Evolutionary conservation across 2,888 invertebrate species (phyloP), one percentile per base, ranked within the genome.

Genomic region (Osedax fenrisi): DNA sequence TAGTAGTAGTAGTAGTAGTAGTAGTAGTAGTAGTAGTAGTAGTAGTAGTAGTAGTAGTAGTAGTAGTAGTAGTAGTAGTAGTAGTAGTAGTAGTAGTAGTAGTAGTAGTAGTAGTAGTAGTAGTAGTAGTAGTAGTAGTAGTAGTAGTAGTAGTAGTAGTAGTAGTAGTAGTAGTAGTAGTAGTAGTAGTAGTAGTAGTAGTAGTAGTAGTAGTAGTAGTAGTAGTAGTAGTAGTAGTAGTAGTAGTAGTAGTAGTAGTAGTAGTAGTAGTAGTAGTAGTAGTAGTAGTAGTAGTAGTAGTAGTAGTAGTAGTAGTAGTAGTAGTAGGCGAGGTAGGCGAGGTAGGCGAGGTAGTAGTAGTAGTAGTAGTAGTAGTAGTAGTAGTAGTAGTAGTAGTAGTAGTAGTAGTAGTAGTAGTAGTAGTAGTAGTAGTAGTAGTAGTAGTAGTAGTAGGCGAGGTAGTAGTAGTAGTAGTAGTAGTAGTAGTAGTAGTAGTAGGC

Each of bases 311-410:
- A 41, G 41, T 41, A 41, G 41, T 41, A 41, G 41, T 41, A 41
- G 41, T 41, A 41, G 41, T 41, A 41, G 41, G 5, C 5, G 41
- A 5, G 17, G 41, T 41, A 41, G 41, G 10, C 5, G 41, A 10
- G 17, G 41, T 17, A 41, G 41, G 5, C 5, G 41, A 5, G 17
- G 41, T 41, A 41, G 41, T 41, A 41, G 41, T 41, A 41, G 17
- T 41, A 41, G 41, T 41, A 41, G 17, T 41, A 41, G 41, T 41
- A 41, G 41, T 41, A 41, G 41, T 41, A 41, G 41, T 69, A 69
- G 69, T 69, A 41, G 41, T 41, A 41, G 41, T 41, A 41, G 41
- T 41, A 41, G 41, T 41, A 41, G 41, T 41, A 41, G 41, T 41
- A 41, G 41, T 69, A 69, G 41, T 41, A 41, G 41, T 41, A 41